Evolutionary conservation across 1,140 invertebrate species (phyloP), one percentile per base, ranked within the genome.

Genomic region (Lamellibrachia luymesi): DNA sequence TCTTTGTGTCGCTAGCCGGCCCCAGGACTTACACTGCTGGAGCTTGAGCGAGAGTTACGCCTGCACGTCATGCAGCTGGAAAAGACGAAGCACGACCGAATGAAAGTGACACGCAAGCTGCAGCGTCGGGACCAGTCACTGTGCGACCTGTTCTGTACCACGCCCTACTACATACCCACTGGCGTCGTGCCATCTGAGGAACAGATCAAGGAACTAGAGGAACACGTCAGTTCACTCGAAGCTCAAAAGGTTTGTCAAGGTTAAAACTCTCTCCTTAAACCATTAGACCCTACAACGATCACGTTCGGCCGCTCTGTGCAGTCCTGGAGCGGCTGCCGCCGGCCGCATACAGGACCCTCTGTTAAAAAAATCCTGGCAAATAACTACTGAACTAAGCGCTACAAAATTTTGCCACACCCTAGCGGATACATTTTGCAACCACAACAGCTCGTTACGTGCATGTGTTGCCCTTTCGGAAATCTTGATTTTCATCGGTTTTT

Each of bases 141-240:
- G 50, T 95, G 95, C 94, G 95, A 95, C 38, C 51, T 94, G 2
- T 93, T 96, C 93, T 94, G 94, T 93, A 93, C 92, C 17, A 95
- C 95, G 38, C 95, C 95, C 0, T 95, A 95, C 91, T 96, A 96
- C 92, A 94, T 96, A 49, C 95, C 95, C 2, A 94, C 94, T 49
- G 95, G 95, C n/a, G 93, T 93, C 38, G 95, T 95, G 5, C 95
- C 95, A 8, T 94, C 92, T 38, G 64, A 93, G 27, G 94, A 95
- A 22, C 95, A 96, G 93, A 93, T 96, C n/a, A 92, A 94, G 25
- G 94, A 95, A 50, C 92, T 95, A n/a, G 94, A 95, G 92, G 93
- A 94, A 90, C 95, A 95, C 94, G 94, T 95, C 49, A 93, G 92
- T 17, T 93, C 93, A 38, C 93, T 95, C 6, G 93, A 94, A 91